Conservation (phyloP, 2,113 vertebrate species). For the Microcebus murinus region DNA sequence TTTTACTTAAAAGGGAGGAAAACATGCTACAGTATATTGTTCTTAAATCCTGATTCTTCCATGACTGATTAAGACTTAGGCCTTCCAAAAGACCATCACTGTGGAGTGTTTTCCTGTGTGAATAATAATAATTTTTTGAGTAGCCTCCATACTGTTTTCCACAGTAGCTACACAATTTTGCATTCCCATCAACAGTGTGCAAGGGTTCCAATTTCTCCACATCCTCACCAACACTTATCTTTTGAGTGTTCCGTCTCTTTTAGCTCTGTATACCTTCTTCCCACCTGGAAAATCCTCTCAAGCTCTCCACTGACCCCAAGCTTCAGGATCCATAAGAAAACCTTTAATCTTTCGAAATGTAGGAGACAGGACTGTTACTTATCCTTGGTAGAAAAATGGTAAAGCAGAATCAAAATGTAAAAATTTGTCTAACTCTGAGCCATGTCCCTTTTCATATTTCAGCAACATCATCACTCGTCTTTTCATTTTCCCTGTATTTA, state of each 20-base stretch:
- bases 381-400: neutral
- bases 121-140: neutral
- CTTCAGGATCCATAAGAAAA: neutral
- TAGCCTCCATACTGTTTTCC: neutral
- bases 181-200: neutral
- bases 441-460: neutral
- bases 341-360: neutral
- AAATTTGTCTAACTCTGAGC: neutral
- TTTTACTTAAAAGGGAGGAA: conserved; percentile 18
- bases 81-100: neutral
- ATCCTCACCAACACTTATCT: neutral
- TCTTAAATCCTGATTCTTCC: neutral
- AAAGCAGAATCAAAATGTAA: neutral
- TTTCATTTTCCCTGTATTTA: neutral
- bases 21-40: neutral
- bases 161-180: neutral
- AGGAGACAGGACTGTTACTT: neutral
- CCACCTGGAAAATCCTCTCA: neutral
- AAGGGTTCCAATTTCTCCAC: neutral
- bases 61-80: neutral
- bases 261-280: neutral
- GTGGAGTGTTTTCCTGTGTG: conserved; percentile 23
- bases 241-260: neutral
- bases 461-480: neutral
- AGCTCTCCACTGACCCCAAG: neutral